A percentile compares a stretch with the other conserved stretches of the same genome.
Conservation (phyloP, 2,797 vertebrate species). For the Odontamblyopus rebecca region DNA sequence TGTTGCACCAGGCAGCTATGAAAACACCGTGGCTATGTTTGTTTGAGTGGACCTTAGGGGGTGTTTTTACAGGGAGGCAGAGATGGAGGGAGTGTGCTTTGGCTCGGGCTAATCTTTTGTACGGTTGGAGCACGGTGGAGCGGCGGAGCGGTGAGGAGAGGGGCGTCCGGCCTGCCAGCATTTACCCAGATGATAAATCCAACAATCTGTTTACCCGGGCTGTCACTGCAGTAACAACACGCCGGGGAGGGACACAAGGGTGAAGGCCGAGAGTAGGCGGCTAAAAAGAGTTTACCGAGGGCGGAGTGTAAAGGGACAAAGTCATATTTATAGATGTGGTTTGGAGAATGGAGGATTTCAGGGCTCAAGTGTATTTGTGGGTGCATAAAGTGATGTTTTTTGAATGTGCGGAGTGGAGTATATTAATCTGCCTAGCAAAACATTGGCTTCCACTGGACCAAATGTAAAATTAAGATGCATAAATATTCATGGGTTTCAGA, state of each 20-base stretch:
- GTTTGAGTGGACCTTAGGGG: slow-evolving; percentile 22
- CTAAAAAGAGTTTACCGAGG: slow-evolving; percentile 6
- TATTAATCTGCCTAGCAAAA: neutral
- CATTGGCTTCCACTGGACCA: neutral
- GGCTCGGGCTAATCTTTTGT: slow-evolving; percentile 34
- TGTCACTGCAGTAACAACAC: neutral
- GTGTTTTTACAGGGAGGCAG: slow-evolving; percentile 8
- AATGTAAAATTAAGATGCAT: no score
- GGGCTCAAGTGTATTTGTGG: neutral
- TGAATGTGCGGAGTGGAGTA: neutral
- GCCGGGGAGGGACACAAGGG: neutral
- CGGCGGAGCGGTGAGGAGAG: slow-evolving; percentile 19
- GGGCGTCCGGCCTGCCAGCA: slow-evolving; percentile 17
- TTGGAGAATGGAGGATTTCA: neutral
- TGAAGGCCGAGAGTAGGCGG: neutral
- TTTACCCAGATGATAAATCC: slow-evolving; percentile 43
- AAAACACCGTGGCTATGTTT: slow-evolving; percentile 14
- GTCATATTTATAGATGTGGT: neutral
- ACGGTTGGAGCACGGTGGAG: slow-evolving; percentile 22
- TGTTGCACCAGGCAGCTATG: slow-evolving; percentile 2
- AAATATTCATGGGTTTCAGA: no score
- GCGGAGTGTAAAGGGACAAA: neutral
- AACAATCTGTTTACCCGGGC: slow-evolving; percentile 50
- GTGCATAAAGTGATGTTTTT: neutral
- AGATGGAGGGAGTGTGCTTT: slow-evolving; percentile 15